Conservation (phyloP, 1,140 invertebrate species). For the Drusus annulatus region DNA sequence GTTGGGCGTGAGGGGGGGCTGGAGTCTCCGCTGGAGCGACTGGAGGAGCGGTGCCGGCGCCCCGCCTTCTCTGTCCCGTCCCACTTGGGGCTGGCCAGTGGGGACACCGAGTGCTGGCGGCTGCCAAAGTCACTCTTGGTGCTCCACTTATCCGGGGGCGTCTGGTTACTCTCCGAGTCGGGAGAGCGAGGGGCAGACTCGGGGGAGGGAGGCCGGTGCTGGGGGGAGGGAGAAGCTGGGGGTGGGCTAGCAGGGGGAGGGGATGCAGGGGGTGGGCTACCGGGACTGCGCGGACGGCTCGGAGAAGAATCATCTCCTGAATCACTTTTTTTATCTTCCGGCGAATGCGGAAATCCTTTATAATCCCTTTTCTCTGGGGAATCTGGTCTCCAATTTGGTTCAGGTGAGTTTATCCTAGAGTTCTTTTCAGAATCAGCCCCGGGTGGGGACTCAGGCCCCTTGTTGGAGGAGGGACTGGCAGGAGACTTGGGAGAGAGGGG, state of each 20-base stretch:
- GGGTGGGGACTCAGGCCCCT: neutral
- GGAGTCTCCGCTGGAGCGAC: constrained; percentile 68
- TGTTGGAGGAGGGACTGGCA: constrained; percentile 6
- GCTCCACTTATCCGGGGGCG: constrained; percentile 61
- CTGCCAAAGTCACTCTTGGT: constrained; percentile 55
- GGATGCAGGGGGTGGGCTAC: constrained; percentile 7
- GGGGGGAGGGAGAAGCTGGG: constrained; percentile 20
- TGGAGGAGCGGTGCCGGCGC: constrained; percentile 65
- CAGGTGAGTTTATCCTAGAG: constrained; percentile 23
- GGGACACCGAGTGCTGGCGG: constrained; percentile 46
- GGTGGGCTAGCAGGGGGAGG: neutral
- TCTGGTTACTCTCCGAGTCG: constrained; percentile 30
- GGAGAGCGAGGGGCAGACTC: constrained; percentile 15
- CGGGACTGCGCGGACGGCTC: neutral
- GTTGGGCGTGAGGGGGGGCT: constrained; percentile 50
- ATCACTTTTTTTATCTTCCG: constrained; percentile 23
- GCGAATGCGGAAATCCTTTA: neutral
- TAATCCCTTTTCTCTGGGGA: constrained; percentile 17
- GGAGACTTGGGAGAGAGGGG: constrained; percentile 54
- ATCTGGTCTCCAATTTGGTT: constrained; percentile 27
- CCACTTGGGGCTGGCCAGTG: constrained; percentile 28
- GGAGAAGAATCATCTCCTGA: constrained; percentile 43
- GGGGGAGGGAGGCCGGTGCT: neutral
- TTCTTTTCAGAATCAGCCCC: constrained; percentile 15
- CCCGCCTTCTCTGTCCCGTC: constrained; percentile 7